Evolutionary conservation across 2,113 vertebrate species (phyloP), one percentile per base, ranked within the genome.

Genomic region (Osmerus mordax): DNA sequence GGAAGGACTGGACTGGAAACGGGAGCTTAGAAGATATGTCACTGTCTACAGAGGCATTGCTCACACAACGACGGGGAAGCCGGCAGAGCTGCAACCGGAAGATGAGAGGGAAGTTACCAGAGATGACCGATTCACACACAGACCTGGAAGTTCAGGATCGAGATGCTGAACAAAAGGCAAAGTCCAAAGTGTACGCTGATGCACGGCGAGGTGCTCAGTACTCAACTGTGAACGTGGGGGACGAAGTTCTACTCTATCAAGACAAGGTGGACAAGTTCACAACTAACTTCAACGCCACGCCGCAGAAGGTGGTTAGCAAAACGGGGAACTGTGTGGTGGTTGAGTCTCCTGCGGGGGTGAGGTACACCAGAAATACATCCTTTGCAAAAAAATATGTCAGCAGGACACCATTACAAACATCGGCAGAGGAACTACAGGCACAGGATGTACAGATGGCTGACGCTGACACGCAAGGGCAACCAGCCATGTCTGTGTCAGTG

Each of bases 231-330:
- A 23, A 2, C 11, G 47, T 76, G 3, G 70, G 71, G 32, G 71
- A 71, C 25, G 28, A 18, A 8, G 71, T 80, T 14, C 58, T 80
- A 3, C 1, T 73, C 1, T 19, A 47, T 47, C 74, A 76, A 21
- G 63, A 73, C 29, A 73, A 73, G 15, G 21, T 21, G 0, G 63
- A 59, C 36, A 80, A 73, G 28, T 71, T 80, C 32, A 55, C 67
- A n/a, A 73, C 76, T 52, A 14, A 51, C 6, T 73, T 78, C 58
- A 78, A 52, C 18, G 65, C 70, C 54, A 76, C 74, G 70, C 63
- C 74, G 41, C 63, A 76, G 47, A 73, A 36, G 9, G 60, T 80
- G 9, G 13, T 73, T 2, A 67, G 61, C 12, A 76, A 61, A 41
- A 52, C 61, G 61, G 67, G 70, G 51, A 80, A 75, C 51, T 13